Evolutionary conservation across 92 coral and sea anemone species (phyloP).

Genomic region (Epizoanthus stellaris): DNA sequence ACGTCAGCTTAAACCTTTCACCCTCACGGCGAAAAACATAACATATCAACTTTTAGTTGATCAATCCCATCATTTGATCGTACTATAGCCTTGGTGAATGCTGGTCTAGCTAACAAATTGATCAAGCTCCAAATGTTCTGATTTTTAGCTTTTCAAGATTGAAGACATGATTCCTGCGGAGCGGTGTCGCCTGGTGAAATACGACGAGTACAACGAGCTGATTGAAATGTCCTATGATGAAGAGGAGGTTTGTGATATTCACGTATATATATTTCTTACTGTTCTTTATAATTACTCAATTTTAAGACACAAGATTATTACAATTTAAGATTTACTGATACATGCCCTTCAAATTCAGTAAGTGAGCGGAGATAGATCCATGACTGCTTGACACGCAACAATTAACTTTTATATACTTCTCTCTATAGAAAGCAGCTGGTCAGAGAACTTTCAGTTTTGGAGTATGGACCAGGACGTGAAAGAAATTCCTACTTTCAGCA

Average conservation of each 20-base stretch:
- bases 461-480: no score
- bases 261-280: background rate
- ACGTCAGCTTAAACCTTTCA: no score
- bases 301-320: no score
- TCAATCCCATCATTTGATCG: background rate
- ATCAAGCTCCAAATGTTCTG: background rate
- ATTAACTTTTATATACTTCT: no score
- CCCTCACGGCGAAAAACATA: no score
- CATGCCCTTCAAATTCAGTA: no score
- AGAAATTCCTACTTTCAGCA: no score
- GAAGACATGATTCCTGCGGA: conserved; percentile 69
- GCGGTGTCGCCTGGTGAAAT: conserved; percentile 92
- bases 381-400: no score
- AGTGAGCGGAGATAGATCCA: no score
- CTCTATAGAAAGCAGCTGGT: no score
- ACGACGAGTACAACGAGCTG: conserved; percentile 90
- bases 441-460: no score
- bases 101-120: background rate
- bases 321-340: no score
- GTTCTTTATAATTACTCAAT: background rate
- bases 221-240: conserved; percentile 93
- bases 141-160: conserved; percentile 71
- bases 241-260: conserved; percentile 73
- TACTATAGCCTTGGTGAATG: background rate
- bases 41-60: background rate